Evolutionary conservation across 2,888 invertebrate species (phyloP), one percentile per base, ranked within the genome.

Genomic region (Pteria penguin): DNA sequence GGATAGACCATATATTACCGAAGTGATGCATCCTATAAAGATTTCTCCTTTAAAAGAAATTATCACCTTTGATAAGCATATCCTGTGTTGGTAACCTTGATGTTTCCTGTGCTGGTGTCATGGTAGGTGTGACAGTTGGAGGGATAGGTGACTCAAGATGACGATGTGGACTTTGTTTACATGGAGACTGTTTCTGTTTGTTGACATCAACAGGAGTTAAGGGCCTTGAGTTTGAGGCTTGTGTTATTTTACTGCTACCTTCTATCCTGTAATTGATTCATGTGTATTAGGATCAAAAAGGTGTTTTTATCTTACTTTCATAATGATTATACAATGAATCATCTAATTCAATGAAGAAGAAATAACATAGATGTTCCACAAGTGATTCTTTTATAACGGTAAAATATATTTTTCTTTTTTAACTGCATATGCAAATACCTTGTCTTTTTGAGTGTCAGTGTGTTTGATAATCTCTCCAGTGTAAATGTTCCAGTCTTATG

Each of bases 401-500:
- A n/a, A n/a, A n/a, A n/a, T n/a, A n/a, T n/a, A n/a, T n/a, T n/a
- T n/a, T n/a, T n/a, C n/a, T n/a, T n/a, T n/a, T n/a, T n/a, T n/a
- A n/a, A n/a, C n/a, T n/a, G n/a, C n/a, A n/a, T n/a, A n/a, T n/a
- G n/a, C n/a, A n/a, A n/a, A n/a, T n/a, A n/a, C 92, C 92, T 90
- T 4, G 91, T 91, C 79, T 92, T 92, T 79, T 92, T 92, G 1
- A 92, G 84, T 72, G 88, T 89, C 32, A 98, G 96, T 93, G 97
- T 97, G 89, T 96, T 96, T 81, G 96, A 95, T 85, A 98, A 94
- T 93, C 96, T 96, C 74, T 98, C 98, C 87, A 99, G 93, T 62
- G 97, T 97, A 88, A 98, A 96, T 93, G 97, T 97, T 76, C 98
- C 98, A 14, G 98, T 98, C 84, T 95, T 94, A 91, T 96, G 95